Base-by-base conservation (phyloP, 1,140 invertebrate genomes). In the Musca domestica region DNA sequence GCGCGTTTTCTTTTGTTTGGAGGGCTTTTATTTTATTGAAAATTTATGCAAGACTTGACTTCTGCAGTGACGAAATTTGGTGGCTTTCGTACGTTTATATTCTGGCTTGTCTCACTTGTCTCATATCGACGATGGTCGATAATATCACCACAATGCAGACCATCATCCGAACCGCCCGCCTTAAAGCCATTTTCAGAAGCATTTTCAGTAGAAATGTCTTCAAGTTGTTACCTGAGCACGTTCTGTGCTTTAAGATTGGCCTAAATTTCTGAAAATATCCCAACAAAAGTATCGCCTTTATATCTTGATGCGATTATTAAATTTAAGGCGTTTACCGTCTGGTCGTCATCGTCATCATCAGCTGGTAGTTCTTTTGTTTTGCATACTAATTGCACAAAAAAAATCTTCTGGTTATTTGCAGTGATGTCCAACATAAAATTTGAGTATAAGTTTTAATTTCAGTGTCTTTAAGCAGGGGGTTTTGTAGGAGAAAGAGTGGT, bases 11-110 rank as follows among this genome's bases (percentile, higher is more conserved):
- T 56, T 56, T 56, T 58, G n/a, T 15, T 58, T 58, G 27, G 14
- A 27, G 23, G 54, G 25, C 14, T 17, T 14, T n/a, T 58, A 22
- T 30, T 30, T 61, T 41, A 61, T 41, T 23, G 30, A n/a, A 22
- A 61, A 34, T 41, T 61, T 61, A 61, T 61, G 27, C 56, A 61
- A 61, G n/a, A 61, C 27, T 61, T 61, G 30, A 34, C 34, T 61
- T 51, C 20, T 61, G 54, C 41, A 2, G 27, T 30, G 10, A 20
- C 34, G 34, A 41, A 5, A 41, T 12, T 41, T 41, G 4, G 34
- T 12, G 10, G 34, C 34, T 41, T 12, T 41, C 34, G 10, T 41
- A 41, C 6, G 34, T 5, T 12, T 41, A 5, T 41, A 41, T 41
- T 9, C 5, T 41, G n/a, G 2, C 34, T 9, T 41, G 34, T 12